Evolutionary conservation across 1,140 invertebrate species (phyloP).

Genomic region (Drosophila simulans): DNA sequence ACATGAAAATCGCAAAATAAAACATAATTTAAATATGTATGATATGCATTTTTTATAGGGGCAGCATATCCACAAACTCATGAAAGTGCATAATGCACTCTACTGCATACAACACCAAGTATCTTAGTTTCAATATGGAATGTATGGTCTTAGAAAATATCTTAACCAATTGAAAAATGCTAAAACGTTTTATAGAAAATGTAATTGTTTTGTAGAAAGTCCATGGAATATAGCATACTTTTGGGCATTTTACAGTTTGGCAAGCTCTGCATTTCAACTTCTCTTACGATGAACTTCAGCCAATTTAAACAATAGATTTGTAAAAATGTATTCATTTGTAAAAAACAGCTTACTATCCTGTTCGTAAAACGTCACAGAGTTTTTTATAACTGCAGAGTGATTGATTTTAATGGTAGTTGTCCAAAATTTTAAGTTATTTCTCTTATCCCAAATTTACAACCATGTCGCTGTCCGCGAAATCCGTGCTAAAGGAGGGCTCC

Average conservation of each 20-base stretch:
- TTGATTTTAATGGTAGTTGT: not conserved
- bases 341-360: not conserved
- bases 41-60: not conserved
- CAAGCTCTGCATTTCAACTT: too few relatives aligned
- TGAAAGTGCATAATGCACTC: not conserved
- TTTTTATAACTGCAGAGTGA: not conserved
- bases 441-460: not conserved
- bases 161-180: too few relatives aligned
- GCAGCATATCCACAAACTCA: not conserved
- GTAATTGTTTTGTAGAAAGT: too few relatives aligned
- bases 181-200: too few relatives aligned
- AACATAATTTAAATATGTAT: slow-evolving; percentile 2
- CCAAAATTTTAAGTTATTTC: slow-evolving; percentile 8
- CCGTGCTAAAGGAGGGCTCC: slow-evolving; percentile 84
- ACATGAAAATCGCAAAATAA: slow-evolving; percentile 24
- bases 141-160: too few relatives aligned
- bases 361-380: slow-evolving; percentile 9
- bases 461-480: slow-evolving; percentile 40
- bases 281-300: not conserved
- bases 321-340: not conserved
- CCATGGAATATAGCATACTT: too few relatives aligned
- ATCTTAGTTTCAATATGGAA: too few relatives aligned
- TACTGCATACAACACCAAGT: too few relatives aligned
- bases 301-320: not conserved
- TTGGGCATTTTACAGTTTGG: too few relatives aligned